Conservation (phyloP, 2,797 vertebrate species). For the Gallinago stenura region DNA sequence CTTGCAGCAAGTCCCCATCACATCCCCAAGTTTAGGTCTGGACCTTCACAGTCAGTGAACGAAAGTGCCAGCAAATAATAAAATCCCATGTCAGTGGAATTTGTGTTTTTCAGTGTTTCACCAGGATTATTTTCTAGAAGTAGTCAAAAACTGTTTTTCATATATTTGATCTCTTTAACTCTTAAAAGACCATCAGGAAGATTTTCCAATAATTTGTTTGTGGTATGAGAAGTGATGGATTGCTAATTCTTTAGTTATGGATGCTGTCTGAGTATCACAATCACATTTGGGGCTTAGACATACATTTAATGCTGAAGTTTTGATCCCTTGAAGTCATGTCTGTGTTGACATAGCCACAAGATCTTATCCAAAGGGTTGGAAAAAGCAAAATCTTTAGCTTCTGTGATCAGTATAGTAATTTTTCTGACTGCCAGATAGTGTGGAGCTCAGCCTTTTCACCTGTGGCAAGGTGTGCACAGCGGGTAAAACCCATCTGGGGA, state of each 20-base stretch:
- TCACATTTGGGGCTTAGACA: neutral
- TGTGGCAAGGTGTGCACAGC: neutral
- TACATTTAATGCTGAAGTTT: neutral
- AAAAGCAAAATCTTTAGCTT: neutral
- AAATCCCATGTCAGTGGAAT: neutral
- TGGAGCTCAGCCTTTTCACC: neutral
- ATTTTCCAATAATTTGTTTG: neutral
- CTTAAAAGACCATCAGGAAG: neutral
- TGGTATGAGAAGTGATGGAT: neutral
- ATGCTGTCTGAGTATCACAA: neutral
- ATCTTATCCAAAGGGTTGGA: neutral
- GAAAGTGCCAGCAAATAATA: neutral
- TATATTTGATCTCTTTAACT: neutral
- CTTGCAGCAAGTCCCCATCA: neutral
- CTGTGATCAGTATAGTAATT: neutral
- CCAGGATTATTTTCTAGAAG: neutral
- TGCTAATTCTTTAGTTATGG: neutral
- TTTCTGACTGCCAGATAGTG: neutral
- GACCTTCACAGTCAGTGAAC: neutral
- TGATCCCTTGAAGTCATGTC: neutral
- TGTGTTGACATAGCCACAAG: neutral
- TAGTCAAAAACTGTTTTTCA: neutral
- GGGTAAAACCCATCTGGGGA: neutral
- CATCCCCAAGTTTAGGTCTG: neutral
- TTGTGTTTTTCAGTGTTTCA: neutral